Percentiles rank a stretch among this genome's conserved stretches.
Evolutionary conservation across 2,888 invertebrate species (phyloP).

Genomic region (Tipula confusa): DNA sequence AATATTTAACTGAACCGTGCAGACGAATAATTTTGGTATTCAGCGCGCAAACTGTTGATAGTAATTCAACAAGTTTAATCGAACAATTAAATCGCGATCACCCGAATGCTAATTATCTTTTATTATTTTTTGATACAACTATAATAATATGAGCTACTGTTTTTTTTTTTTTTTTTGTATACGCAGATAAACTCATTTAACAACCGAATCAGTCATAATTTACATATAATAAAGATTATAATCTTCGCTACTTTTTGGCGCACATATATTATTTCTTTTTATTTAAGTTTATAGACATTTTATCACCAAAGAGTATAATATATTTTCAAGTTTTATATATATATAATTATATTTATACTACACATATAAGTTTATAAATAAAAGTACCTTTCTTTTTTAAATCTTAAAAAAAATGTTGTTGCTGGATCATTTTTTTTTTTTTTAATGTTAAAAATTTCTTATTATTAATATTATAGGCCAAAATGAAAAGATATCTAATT

Average conservation of each 20-base stretch:
- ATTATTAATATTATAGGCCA: conserved; percentile 14
- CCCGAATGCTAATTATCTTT: background rate
- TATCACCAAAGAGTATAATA: background rate
- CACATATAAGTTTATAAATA: background rate
- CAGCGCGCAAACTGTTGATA: background rate
- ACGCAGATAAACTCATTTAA: background rate
- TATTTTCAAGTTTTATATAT: background rate
- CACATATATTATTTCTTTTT: too few relatives aligned
- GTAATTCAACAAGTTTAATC: background rate
- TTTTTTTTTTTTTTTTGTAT: too few relatives aligned
- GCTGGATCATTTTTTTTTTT: background rate
- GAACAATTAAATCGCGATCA: background rate
- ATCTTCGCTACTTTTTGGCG: background rate
- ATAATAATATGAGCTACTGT: background rate
- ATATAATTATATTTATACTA: background rate
- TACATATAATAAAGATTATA: background rate
- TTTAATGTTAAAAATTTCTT: background rate
- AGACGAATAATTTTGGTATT: too few relatives aligned
- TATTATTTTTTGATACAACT: background rate
- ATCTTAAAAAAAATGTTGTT: background rate
- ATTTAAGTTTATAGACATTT: background rate
- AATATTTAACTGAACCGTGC: too few relatives aligned
- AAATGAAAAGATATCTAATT: conserved; percentile 26
- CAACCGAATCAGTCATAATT: background rate
- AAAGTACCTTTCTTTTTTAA: conserved; percentile 6